Percentiles rank a stretch among this genome's conserved stretches.
Evolutionary conservation across 2,888 invertebrate genomes (phyloP).

Genomic region (Acanthosepion lycidas): DNA sequence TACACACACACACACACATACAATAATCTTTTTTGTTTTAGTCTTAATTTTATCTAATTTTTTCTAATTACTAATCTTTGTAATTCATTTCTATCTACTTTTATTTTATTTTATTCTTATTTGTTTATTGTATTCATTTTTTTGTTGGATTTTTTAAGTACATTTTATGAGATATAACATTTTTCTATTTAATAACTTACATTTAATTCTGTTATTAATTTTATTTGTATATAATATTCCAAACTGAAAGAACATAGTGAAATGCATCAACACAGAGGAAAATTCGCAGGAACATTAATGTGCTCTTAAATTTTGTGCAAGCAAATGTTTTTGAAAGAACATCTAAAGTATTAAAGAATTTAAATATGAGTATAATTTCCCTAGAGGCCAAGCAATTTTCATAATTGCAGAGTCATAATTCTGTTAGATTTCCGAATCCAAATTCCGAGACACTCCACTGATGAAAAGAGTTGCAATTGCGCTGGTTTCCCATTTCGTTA

Average conservation of each 20-base stretch:
- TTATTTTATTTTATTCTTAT: no score
- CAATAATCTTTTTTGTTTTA: no score
- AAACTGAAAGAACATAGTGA: not conserved
- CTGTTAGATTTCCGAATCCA: not conserved
- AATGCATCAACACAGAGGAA: not conserved
- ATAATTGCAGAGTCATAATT: not conserved
- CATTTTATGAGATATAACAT: no score
- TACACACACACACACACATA: no score
- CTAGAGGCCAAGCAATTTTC: not conserved
- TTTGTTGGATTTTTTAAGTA: no score
- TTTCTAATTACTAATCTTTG: no score
- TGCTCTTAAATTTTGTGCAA: not conserved
- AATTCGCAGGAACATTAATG: not conserved
- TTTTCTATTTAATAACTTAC: no score
- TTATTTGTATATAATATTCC: not conserved
- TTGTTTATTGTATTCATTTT: no score
- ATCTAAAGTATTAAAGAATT: slow-evolving; percentile 8
- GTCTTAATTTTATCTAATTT: no score
- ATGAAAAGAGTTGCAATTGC: not conserved
- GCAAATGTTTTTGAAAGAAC: not conserved
- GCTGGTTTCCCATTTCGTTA: not conserved
- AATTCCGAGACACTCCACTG: not conserved
- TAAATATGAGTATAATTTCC: not conserved
- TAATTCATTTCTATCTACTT: no score
- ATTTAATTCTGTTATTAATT: no score